phyloP scores from a whole-genome alignment of 2,797 vertebrate species.

The Manis pentadactyla region DNA sequence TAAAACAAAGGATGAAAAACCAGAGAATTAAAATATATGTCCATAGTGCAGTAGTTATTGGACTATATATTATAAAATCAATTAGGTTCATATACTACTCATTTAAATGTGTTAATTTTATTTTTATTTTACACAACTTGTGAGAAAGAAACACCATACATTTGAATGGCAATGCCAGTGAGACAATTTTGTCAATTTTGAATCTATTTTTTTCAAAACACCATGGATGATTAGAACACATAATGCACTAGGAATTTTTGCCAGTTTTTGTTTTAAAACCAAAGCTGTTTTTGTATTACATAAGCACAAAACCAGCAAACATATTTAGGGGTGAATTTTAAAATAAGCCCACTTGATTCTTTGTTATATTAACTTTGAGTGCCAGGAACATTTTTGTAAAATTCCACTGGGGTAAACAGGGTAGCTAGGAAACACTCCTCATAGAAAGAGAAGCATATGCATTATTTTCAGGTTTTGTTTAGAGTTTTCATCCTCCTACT shows the following conservation, averaged over 20 bases:
- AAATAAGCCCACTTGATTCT: slow-evolving; percentile 85
- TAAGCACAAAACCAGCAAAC: slow-evolving; percentile 84
- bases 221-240: slow-evolving; percentile 87
- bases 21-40: neutral
- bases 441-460: slow-evolving; percentile 71
- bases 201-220: slow-evolving; percentile 86
- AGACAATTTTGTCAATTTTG: slow-evolving; percentile 84
- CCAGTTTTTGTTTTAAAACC: slow-evolving; percentile 87
- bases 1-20: slow-evolving; percentile 30
- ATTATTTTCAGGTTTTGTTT: slow-evolving; percentile 79
- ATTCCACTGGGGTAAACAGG: slow-evolving; percentile 81
- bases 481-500: slow-evolving; percentile 59
- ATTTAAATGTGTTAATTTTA: slow-evolving; percentile 62
- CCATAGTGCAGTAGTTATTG: neutral
- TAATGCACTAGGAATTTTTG: slow-evolving; percentile 83
- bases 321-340: slow-evolving; percentile 85
- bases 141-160: slow-evolving; percentile 61
- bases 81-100: slow-evolving; percentile 37
- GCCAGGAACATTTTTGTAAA: slow-evolving; percentile 82
- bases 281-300: slow-evolving; percentile 87
- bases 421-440: slow-evolving; percentile 80
- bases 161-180: slow-evolving; percentile 78
- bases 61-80: slow-evolving; percentile 15
- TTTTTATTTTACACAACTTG: slow-evolving; percentile 70
- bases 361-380: slow-evolving; percentile 68